Base-by-base conservation (phyloP, 2,888 invertebrate genomes). In the Pyrrhosoma nymphula region DNA sequence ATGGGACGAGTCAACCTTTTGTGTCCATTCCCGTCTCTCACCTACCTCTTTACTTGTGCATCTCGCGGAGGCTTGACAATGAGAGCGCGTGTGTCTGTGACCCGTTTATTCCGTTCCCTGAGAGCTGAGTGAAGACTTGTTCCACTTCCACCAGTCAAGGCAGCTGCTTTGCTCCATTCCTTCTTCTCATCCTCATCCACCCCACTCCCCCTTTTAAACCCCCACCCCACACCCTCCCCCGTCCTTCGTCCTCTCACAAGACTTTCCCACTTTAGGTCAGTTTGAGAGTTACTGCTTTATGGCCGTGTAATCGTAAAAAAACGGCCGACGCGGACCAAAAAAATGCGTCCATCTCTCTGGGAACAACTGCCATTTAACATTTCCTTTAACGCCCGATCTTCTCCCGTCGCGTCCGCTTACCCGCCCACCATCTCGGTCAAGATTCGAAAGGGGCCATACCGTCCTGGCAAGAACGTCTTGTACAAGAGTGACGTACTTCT, bases 211-310 rank as follows among this genome's bases (percentile, higher is more conserved):
- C 60, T 35, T 23, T 16, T 88, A 39, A 3, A 6, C 30, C 18
- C 8, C 60, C n/a, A 20, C 12, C 30, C 69, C 30, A 56, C n/a
- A 56, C 16, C 16, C 56, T n/a, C 90, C 90, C 56, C 90, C 12
- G 20, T 55, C 90, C 55, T 39, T 20, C 30, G 14, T 55, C 30
- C 55, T 30, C 47, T 20, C 60, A 56, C 35, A 91, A 60, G 23
- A 56, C 23, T 60, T 91, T 60, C 69, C 93, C 63, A 63, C 55
- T 69, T 93, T 93, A 69, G 93, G 93, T 93, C 69, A 93, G 69
- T 93, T 93, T 60, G 60, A 60, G 69, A 93, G 89, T n/a, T 89
- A n/a, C 89, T 55, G 93, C 93, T 93, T 93, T 93, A 93, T 69
- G 39, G 93, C 93, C 69, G 93, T 69, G 93, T 63, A 47, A 93